Evolutionary conservation across 53 echinoderm and acorn worm species (phyloP).

Genomic region (Holothuria scabra): DNA sequence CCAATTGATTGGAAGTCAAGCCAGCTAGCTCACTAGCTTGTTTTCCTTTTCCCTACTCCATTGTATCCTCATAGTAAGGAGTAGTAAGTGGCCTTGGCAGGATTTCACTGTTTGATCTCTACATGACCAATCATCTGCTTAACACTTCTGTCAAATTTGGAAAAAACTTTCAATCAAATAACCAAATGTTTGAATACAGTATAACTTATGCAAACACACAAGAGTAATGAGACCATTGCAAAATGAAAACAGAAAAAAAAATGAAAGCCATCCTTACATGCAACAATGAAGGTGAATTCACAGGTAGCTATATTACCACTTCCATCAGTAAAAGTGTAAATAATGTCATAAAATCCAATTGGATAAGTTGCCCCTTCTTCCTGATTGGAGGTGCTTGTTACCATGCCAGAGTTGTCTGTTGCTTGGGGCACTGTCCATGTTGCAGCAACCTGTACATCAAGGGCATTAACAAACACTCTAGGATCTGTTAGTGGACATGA

Average conservation of each 20-base stretch:
- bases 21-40: no score
- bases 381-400: conserved; percentile 48
- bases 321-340: conserved; percentile 69
- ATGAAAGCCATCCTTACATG: conserved; percentile 37
- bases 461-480: conserved; percentile 22
- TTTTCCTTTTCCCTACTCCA: no score
- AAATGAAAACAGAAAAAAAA: not conserved
- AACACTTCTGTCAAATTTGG: no score
- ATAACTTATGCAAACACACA: no score
- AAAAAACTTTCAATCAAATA: no score
- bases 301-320: conserved; percentile 65
- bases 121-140: no score
- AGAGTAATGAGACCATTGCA: no score
- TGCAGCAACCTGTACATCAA: not conserved
- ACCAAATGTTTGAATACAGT: no score
- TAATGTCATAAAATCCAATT: conserved; percentile 64
- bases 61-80: no score
- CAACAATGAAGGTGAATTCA: conserved; percentile 63
- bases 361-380: conserved; percentile 52
- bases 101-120: no score
- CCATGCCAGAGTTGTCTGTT: conserved; percentile 63
- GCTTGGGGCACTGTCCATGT: conserved; percentile 71
- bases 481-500: conserved; percentile 26
- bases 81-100: no score
- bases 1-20: no score